Base-by-base conservation (phyloP, 2,797 vertebrate genomes). In the Alcedo quadribrachys region DNA sequence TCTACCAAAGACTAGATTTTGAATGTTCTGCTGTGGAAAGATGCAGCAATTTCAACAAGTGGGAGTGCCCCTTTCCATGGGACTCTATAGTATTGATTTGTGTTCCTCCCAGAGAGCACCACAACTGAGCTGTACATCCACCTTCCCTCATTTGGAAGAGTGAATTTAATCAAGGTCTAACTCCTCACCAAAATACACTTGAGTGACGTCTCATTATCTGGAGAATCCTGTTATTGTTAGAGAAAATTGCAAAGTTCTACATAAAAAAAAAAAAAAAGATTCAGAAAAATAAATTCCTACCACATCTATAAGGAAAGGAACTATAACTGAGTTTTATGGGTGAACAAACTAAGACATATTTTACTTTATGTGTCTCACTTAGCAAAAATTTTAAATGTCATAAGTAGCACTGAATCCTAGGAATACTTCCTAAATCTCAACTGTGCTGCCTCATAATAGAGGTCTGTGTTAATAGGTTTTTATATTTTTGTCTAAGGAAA, bases 31-130 rank as follows among this genome's bases (percentile, higher is more conserved):
- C 16, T 37, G 5, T 74, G 35, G 30, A 58, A 88, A 81, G 5
- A 3, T 25, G 28, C 7, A 80, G 8, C 25, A 58, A 45, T 60
- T 91, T 70, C 25, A 67, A 6, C 15, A 58, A 35, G 19, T 3
- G 7, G 51, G 32, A 45, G 15, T 25, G 15, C 4, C 22, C 5
- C 7, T 3, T 57, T 85, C 57, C 46, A 43, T 8, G 12, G 33
- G 45, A 53, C 20, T 58, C 9, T 11, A 9, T 3, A 7, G 12
- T 37, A 14, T 51, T 0, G 0, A 9, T 51, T 5, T 60, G n/a
- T 27, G 32, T 3, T 87, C 50, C 19, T 15, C 80, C 25, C 53
- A 63, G 35, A 80, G 10, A 87, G 10, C 10, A 57, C 8, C 28
- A 45, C 0, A 2, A 8, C 28, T 9, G 82, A 83, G 11, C 25